These are phyloP conservation scores for Drepanosiphum platanoidis DNA, from an alignment of 2,888 invertebrate species.

Conservation along the genomic window DNA sequence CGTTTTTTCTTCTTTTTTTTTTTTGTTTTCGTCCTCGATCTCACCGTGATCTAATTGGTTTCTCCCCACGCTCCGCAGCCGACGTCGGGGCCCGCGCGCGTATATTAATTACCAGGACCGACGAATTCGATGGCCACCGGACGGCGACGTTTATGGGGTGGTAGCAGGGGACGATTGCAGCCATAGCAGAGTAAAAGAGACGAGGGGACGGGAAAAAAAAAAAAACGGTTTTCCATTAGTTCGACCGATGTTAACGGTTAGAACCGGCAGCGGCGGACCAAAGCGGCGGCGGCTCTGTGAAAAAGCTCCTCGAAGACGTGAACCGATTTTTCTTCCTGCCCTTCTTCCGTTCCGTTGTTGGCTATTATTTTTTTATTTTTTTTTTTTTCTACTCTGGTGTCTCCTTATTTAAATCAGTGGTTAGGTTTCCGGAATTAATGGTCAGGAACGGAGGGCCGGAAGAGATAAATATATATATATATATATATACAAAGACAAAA, in stretches of 20 bases:
- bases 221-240: constrained; percentile 51
- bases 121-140: constrained; percentile 45
- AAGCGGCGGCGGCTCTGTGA: constrained; percentile 42
- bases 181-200: background rate
- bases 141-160: constrained; percentile 10
- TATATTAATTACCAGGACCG: constrained; percentile 55
- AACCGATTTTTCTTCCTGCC: constrained; percentile 54
- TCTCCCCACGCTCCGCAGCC: background rate
- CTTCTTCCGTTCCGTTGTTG: constrained; percentile 18
- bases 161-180: background rate
- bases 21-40: constrained; percentile 49
- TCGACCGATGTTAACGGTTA: constrained; percentile 39
- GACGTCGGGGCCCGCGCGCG: background rate
- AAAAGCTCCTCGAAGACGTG: constrained; percentile 44
- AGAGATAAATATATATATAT: constrained; percentile 46
- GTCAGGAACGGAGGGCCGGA: constrained; percentile 51
- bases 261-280: constrained; percentile 12
- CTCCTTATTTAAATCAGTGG: constrained; percentile 61
- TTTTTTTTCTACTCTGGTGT: constrained; percentile 49
- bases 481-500: constrained; percentile 51
- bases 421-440: constrained; percentile 62
- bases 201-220: background rate
- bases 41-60: constrained; percentile 60
- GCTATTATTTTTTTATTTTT: constrained; percentile 32
- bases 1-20: constrained; percentile 35